Conservation (phyloP, 2,888 invertebrate species). For the Miltochrista miniata region DNA sequence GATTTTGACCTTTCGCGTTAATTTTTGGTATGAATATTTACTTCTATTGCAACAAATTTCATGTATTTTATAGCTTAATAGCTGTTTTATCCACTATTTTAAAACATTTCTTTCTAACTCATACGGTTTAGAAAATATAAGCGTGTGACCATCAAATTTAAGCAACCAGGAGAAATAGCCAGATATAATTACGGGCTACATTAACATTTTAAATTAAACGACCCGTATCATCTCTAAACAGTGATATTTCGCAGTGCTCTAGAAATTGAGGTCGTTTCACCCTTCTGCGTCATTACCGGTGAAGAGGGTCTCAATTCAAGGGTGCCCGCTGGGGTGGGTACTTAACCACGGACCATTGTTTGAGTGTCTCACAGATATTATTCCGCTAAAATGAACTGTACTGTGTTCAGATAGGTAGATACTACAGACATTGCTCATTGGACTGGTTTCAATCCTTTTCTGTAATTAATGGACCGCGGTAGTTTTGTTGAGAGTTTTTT, state of each 20-base stretch:
- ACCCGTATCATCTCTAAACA: constrained; percentile 37
- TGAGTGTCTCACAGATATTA: constrained; percentile 33
- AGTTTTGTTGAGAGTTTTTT: too few species aligned
- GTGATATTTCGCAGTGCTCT: constrained; percentile 24
- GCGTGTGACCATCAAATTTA: too few species aligned
- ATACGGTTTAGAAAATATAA: too few species aligned
- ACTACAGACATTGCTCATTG: not conserved
- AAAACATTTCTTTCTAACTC: too few species aligned
- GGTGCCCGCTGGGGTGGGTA: constrained; percentile 30
- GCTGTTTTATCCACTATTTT: too few species aligned
- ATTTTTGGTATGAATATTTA: too few species aligned
- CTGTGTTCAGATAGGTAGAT: constrained; percentile 3
- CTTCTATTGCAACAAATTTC: too few species aligned
- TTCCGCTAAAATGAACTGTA: constrained; percentile 25
- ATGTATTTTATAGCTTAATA: too few species aligned
- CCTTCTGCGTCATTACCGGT: constrained; percentile 34
- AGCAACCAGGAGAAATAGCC: too few species aligned
- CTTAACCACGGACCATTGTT: constrained; percentile 42
- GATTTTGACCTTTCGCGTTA: too few species aligned
- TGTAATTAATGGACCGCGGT: too few species aligned
- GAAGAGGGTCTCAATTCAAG: constrained; percentile 40
- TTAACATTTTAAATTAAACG: constrained; percentile 23
- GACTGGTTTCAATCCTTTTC: not conserved
- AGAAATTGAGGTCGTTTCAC: constrained; percentile 31
- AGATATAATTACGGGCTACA: constrained; percentile 2